phyloP scores from a whole-genome alignment of 2,113 vertebrate species.

The Paedocypris sp. region DNA sequence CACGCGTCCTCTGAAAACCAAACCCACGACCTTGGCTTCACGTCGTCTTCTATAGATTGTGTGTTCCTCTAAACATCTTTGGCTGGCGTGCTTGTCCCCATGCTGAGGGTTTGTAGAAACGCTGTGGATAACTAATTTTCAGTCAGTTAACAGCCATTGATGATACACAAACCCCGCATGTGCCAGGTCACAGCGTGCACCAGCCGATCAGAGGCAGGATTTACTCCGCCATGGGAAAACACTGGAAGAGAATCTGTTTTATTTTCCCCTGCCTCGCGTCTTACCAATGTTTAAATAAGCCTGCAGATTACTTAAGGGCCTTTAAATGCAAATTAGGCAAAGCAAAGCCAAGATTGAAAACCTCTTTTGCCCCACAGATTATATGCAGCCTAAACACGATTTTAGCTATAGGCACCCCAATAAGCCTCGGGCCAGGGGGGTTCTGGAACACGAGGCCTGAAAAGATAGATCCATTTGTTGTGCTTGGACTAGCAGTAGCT shows the following conservation, averaged over 20 bases:
- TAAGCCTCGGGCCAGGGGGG: slow-evolving; percentile 49
- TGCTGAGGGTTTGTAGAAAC: slow-evolving; percentile 38
- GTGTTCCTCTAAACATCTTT: slow-evolving; percentile 32
- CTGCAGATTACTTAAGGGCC: slow-evolving; percentile 61
- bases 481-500: slow-evolving; percentile 46
- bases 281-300: slow-evolving; percentile 66
- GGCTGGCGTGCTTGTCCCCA: slow-evolving; percentile 35
- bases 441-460: slow-evolving; percentile 35
- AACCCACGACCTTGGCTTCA: slow-evolving; percentile 20
- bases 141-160: slow-evolving; percentile 55
- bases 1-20: too few species aligned
- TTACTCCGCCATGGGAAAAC: slow-evolving; percentile 52
- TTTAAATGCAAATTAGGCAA: slow-evolving; percentile 63
- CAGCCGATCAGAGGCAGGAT: slow-evolving; percentile 50
- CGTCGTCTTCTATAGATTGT: slow-evolving; percentile 17
- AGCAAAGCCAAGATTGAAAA: slow-evolving; percentile 56
- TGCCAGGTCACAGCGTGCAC: slow-evolving; percentile 33
- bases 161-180: slow-evolving; percentile 46
- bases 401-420: slow-evolving; percentile 44
- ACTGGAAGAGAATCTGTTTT: slow-evolving; percentile 48
- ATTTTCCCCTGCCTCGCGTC: slow-evolving; percentile 42
- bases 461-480: slow-evolving; percentile 5
- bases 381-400: slow-evolving; percentile 51
- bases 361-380: slow-evolving; percentile 62
- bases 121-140: slow-evolving; percentile 29